These are phyloP conservation scores for Antitype chi DNA, from an alignment of 2,888 invertebrate genomes.

Conservation along the genomic window DNA sequence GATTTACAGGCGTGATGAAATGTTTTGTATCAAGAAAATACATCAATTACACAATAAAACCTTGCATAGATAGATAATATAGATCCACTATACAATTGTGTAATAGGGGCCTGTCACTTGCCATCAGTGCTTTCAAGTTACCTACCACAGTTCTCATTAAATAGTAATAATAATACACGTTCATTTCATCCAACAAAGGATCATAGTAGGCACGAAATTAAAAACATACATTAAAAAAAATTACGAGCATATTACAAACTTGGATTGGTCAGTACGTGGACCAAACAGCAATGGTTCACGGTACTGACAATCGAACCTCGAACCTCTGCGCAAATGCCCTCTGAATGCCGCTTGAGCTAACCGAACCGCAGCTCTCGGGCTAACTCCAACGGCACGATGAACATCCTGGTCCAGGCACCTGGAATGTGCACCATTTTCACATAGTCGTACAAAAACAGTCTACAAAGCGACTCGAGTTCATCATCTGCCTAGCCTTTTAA, in stretches of 20 bases:
- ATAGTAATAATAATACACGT: neutral
- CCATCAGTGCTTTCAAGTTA: neutral
- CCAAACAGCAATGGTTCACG: neutral
- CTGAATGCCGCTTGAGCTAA: neutral
- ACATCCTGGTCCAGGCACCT: neutral
- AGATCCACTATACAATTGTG: neutral
- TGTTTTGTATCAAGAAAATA: neutral
- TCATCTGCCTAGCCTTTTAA: no score
- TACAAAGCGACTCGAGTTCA: neutral
- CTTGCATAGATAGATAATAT: neutral
- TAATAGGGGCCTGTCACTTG: constrained; percentile 15
- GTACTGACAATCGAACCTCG: neutral
- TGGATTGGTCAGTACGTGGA: neutral
- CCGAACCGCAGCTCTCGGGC: neutral
- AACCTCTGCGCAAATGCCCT: neutral
- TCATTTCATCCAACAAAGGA: neutral
- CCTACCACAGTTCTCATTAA: neutral
- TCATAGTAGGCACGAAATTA: neutral
- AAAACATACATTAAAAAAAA: neutral
- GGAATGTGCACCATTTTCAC: neutral
- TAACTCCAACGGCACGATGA: neutral
- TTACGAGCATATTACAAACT: neutral
- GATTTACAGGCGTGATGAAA: neutral
- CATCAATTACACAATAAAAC: neutral
- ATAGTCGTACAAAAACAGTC: neutral